Evolutionary conservation across 2,888 invertebrate genomes (phyloP), one percentile per base, ranked within the genome.

Genomic region (Cybosia mesomella): DNA sequence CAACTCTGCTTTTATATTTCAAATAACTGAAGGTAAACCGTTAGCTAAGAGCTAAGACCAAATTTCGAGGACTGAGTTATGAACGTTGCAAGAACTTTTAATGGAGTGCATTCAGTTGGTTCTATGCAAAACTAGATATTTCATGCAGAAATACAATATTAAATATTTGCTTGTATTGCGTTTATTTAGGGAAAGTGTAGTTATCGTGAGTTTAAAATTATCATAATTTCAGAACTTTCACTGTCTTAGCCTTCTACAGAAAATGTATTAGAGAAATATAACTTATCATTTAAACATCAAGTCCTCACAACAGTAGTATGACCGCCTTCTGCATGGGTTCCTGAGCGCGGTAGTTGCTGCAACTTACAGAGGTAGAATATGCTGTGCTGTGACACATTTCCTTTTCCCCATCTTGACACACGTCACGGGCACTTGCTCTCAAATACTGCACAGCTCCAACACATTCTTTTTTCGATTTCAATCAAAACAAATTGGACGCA

Each of bases 61-160:
- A 81, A 85, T 83, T 85, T 85, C 72, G 77, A 80, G 80, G 67
- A 59, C 67, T 66, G 81, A 89, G 84, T 85, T 87, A 87, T 83
- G 86, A 88, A 88, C 86, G 86, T 87, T 85, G 73, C 77, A 73
- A 79, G 80, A 92, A 92, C 89, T 92, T 92, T 91, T 91, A 91
- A 92, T 92, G 88, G 89, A 88, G 89, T 89, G 85, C 87, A 88
- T 91, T 90, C 86, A 87, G 88, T 86, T 85, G 85, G 85, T 83
- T 87, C 83, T 82, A 84, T 84, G 84, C 86, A 85, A 85, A 89
- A 88, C 88, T 86, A 82, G 79, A 85, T 81, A 79, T 82, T 85
- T 82, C 78, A 77, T 77, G 76, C 77, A 81, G 75, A 80, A 76
- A 68, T 72, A 75, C 68, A 71, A 74, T 70, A 79, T 75, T 72